Evolutionary conservation across 2,888 invertebrate species (phyloP).

Genomic region (Hirudinaria manillensis): DNA sequence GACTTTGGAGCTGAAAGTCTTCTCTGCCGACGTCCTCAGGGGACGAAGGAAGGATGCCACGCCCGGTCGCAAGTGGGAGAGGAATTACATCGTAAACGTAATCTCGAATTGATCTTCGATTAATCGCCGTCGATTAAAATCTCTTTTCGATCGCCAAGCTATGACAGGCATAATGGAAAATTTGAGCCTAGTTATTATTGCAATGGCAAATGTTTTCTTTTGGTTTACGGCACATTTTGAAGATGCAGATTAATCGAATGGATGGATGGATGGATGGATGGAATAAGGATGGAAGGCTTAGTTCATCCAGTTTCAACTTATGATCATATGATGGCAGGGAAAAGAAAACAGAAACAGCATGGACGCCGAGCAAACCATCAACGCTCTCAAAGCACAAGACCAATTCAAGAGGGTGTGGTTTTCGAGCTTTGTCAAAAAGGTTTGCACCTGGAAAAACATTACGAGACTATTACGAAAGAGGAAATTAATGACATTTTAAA

Average conservation of each 20-base stretch:
- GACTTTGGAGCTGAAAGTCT: constrained; percentile 72
- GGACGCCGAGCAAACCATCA: constrained; percentile 63
- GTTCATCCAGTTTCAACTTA: too few species aligned
- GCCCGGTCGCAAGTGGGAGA: constrained; percentile 71
- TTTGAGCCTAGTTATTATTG: not conserved
- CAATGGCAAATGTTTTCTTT: too few species aligned
- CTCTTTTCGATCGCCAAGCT: not conserved
- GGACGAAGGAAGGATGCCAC: constrained; percentile 65
- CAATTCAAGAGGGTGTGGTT: constrained; percentile 57
- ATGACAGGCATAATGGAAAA: not conserved
- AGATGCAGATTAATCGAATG: too few species aligned
- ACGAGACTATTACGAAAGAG: not conserved
- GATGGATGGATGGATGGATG: too few species aligned
- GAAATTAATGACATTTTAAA: not conserved
- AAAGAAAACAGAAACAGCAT: constrained; percentile 65
- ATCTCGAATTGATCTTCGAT: constrained; percentile 25
- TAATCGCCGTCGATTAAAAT: not conserved
- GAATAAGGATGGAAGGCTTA: too few species aligned
- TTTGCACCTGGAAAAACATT: not conserved
- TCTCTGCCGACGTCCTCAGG: constrained; percentile 69
- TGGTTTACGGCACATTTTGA: too few species aligned
- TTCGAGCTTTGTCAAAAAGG: constrained; percentile 50
- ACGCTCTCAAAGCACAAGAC: constrained; percentile 65
- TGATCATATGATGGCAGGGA: constrained; percentile 49
- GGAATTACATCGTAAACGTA: constrained; percentile 69